Evolutionary conservation across 2,797 vertebrate genomes (phyloP).

Genomic region (Centroberyx gerrardi): DNA sequence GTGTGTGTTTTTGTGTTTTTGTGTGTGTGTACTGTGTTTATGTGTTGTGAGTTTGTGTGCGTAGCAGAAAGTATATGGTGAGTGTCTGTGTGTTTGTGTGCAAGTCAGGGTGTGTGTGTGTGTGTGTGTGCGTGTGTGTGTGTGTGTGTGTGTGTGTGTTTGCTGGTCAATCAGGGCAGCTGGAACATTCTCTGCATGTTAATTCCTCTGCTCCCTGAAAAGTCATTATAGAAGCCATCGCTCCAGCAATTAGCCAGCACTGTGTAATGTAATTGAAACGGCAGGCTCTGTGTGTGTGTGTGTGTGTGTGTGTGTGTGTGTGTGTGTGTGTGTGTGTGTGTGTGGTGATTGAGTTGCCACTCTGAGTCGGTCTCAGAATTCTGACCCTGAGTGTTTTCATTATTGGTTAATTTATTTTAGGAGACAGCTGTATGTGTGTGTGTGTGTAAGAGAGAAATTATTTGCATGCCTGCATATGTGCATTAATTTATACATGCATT

Average conservation of each 20-base stretch:
- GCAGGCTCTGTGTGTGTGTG: constrained; percentile 9
- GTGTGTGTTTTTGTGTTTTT: background rate
- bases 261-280: constrained; percentile 61
- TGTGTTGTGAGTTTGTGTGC: background rate
- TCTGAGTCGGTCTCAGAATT: constrained; percentile 17
- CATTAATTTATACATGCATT: too few species aligned
- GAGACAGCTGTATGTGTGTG: background rate
- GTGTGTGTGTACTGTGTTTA: background rate
- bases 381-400: constrained; percentile 43
- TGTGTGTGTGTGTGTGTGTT: constrained; percentile 5
- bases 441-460: background rate
- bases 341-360: background rate
- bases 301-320: constrained; percentile 6
- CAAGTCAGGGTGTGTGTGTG: background rate
- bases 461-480: too few species aligned
- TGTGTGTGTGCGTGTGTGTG: background rate
- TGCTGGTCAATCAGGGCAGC: constrained; percentile 33
- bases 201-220: constrained; percentile 44
- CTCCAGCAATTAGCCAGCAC: constrained; percentile 60
- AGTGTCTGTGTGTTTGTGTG: background rate
- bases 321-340: constrained; percentile 8
- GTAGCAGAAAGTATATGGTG: background rate
- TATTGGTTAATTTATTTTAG: constrained; percentile 36
- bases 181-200: constrained; percentile 33
- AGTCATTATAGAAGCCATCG: constrained; percentile 57